These are phyloP conservation scores for Tetranychus truncatus DNA, from an alignment of 2,888 invertebrate genomes.

Conservation along the genomic window DNA sequence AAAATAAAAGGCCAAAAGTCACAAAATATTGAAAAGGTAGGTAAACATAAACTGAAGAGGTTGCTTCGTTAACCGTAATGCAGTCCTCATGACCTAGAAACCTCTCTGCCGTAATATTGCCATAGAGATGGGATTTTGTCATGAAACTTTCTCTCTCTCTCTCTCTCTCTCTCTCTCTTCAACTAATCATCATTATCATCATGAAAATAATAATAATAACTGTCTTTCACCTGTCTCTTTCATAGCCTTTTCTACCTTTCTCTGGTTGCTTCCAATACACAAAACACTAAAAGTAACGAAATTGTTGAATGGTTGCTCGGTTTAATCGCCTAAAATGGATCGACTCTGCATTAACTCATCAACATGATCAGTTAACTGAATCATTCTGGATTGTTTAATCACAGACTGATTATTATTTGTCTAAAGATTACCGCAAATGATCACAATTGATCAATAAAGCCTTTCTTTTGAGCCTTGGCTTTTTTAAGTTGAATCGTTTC, in stretches of 20 bases:
- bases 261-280: too few relatives aligned
- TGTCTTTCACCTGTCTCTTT: neutral
- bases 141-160: neutral
- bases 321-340: neutral
- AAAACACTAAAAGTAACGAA: neutral
- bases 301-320: neutral
- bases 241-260: neutral
- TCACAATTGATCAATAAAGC: too few relatives aligned
- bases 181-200: neutral
- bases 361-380: neutral
- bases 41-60: too few relatives aligned
- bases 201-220: neutral
- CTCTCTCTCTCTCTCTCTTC: neutral
- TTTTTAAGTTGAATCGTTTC: too few relatives aligned
- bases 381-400: neutral
- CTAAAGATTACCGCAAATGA: too few relatives aligned
- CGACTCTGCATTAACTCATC: neutral
- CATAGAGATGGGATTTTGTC: neutral
- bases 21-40: too few relatives aligned
- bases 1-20: too few relatives aligned
- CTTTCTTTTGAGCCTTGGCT: too few relatives aligned
- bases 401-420: neutral
- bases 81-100: neutral
- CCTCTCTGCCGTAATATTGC: neutral
- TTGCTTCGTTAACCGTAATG: neutral